Evolutionary conservation across 2,797 vertebrate species (phyloP).

Genomic region (Epinephelus coioides): DNA sequence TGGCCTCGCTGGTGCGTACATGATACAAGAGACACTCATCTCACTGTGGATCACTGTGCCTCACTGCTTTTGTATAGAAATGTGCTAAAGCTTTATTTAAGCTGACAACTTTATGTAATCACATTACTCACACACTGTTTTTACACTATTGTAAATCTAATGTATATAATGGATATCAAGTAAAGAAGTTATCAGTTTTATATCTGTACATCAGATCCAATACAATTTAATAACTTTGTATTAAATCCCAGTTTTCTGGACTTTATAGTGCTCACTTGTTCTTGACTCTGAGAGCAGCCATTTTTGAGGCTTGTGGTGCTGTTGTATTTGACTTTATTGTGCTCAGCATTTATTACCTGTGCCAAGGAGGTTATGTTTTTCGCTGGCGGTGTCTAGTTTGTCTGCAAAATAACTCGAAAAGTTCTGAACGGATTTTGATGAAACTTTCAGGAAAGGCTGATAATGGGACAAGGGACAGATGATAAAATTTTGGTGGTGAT

Average conservation of each 20-base stretch:
- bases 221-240: background rate
- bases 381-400: too few species aligned
- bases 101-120: background rate
- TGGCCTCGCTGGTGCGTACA: constrained; percentile 92
- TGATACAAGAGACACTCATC: constrained; percentile 46
- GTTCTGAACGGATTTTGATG: too few species aligned
- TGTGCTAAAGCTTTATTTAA: background rate
- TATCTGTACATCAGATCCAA: background rate
- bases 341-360: too few species aligned
- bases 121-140: background rate
- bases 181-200: background rate
- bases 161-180: background rate
- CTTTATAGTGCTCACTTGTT: background rate
- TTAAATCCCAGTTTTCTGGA: background rate
- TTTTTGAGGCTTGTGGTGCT: background rate
- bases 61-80: background rate
- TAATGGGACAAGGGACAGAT: too few species aligned
- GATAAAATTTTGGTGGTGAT: too few species aligned
- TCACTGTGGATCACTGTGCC: background rate
- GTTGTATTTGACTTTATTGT: background rate
- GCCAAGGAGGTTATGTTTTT: too few species aligned
- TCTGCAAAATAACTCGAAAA: too few species aligned
- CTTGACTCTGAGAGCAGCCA: background rate
- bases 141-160: background rate
- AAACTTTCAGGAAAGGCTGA: too few species aligned